These are phyloP conservation scores for Spodoptera frugiperda DNA, from an alignment of 1,140 invertebrate genomes.

Conservation along the genomic window DNA sequence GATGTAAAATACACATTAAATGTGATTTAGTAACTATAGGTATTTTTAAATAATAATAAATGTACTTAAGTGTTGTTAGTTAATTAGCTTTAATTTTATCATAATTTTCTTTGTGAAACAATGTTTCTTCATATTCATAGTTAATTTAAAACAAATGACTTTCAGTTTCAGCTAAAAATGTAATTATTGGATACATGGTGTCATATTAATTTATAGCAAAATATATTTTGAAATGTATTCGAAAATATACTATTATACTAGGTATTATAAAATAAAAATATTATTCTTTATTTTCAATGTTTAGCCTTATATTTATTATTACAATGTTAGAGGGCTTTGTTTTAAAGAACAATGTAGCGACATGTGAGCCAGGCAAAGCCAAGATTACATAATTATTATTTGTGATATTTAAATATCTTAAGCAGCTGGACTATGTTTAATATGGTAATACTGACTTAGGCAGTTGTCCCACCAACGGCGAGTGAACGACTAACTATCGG, in stretches of 20 bases:
- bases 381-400: neutral
- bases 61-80: conserved; percentile 41
- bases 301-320: neutral
- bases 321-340: neutral
- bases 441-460: neutral
- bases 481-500: no score
- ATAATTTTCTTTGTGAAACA: conserved; percentile 7
- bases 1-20: conserved; percentile 33
- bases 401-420: conserved; percentile 26
- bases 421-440: neutral
- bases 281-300: neutral
- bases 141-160: neutral
- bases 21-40: conserved; percentile 31
- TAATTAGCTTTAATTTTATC: conserved; percentile 41
- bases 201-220: conserved; percentile 16
- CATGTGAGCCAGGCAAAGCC: neutral
- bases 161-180: neutral
- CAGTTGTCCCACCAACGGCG: no score
- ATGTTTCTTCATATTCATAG: neutral
- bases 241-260: neutral
- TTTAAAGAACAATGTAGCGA: neutral
- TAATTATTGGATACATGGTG: conserved; percentile 14
- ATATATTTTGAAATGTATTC: conserved; percentile 20
- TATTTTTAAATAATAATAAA: conserved; percentile 19
- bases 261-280: neutral